Conservation (phyloP, 2,888 invertebrate species). For the Sesia apiformis region DNA sequence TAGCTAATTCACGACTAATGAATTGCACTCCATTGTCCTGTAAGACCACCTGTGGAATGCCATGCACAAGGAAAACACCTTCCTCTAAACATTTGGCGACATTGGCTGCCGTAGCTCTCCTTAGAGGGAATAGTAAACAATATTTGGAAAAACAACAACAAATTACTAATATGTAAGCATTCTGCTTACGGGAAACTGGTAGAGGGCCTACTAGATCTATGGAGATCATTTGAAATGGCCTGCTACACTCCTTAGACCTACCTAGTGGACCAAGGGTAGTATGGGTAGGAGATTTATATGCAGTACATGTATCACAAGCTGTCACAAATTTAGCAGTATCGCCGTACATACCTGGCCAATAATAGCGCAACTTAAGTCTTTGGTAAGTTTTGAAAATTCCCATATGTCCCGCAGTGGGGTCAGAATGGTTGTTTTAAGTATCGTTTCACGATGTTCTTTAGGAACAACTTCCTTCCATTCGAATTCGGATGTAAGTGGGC, state of each 20-base stretch:
- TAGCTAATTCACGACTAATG: neutral
- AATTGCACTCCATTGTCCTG: slow-evolving; percentile 6
- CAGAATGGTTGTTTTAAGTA: slow-evolving; percentile 8
- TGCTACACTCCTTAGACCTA: slow-evolving; percentile 11
- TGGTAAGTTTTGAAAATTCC: slow-evolving; percentile 16
- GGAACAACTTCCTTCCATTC: slow-evolving; percentile 13
- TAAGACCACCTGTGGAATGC: slow-evolving; percentile 2
- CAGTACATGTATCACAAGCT: slow-evolving; percentile 9
- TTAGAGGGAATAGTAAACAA: slow-evolving; percentile 3
- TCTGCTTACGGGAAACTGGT: slow-evolving; percentile 8
- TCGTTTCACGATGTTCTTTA: slow-evolving; percentile 2
- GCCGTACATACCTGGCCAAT: slow-evolving; percentile 13
- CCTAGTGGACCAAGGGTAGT: slow-evolving; percentile 13
- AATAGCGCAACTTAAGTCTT: slow-evolving; percentile 9
- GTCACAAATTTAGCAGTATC: slow-evolving; percentile 9
- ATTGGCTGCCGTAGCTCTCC: slow-evolving; percentile 3
- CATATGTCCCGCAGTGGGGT: slow-evolving; percentile 11
- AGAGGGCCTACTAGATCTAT: slow-evolving; percentile 17
- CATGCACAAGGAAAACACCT: slow-evolving; percentile 3
- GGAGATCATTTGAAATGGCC: slow-evolving; percentile 15
- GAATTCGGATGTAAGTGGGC: slow-evolving; percentile 7
- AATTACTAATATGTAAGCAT: slow-evolving; percentile 10
- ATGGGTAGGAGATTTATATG: slow-evolving; percentile 8
- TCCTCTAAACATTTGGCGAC: slow-evolving; percentile 5
- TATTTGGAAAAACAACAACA: slow-evolving; percentile 12